These are phyloP conservation scores for Crotalus helleri DNA, from an alignment of 2,113 vertebrate species.

Conservation along the genomic window DNA sequence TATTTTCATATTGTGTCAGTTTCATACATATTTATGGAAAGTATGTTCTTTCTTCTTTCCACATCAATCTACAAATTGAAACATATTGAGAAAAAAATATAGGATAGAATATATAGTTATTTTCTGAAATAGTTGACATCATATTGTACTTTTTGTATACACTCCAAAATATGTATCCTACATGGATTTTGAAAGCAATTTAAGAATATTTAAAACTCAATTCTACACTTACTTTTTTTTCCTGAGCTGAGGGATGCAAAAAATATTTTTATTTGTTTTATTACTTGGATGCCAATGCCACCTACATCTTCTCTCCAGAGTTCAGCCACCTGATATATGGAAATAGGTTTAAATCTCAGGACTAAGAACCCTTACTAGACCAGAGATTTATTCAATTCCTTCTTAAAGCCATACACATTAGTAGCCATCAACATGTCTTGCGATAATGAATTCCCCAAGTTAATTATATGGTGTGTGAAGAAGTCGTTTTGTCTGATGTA, in stretches of 20 bases:
- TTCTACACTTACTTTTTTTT: neutral
- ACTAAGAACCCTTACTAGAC: neutral
- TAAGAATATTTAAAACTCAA: neutral
- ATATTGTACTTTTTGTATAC: neutral
- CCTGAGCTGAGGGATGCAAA: neutral
- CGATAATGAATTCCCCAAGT: neutral
- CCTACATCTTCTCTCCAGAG: neutral
- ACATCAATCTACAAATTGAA: neutral
- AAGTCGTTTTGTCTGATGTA: neutral
- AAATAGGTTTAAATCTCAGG: neutral
- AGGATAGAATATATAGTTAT: neutral
- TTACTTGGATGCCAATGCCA: neutral
- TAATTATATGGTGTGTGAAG: neutral
- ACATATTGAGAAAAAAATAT: neutral
- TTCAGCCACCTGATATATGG: neutral
- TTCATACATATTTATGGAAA: neutral
- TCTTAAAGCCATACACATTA: neutral
- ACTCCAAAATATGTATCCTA: neutral
- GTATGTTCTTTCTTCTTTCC: neutral
- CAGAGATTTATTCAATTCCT: neutral
- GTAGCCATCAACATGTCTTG: neutral
- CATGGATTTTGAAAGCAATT: neutral
- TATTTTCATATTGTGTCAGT: neutral
- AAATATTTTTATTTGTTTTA: neutral
- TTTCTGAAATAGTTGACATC: neutral